A percentile compares a stretch with the other conserved stretches of the same genome.
phyloP scores from a whole-genome alignment of 2,888 invertebrate genomes.

The Meandrusa payeni region DNA sequence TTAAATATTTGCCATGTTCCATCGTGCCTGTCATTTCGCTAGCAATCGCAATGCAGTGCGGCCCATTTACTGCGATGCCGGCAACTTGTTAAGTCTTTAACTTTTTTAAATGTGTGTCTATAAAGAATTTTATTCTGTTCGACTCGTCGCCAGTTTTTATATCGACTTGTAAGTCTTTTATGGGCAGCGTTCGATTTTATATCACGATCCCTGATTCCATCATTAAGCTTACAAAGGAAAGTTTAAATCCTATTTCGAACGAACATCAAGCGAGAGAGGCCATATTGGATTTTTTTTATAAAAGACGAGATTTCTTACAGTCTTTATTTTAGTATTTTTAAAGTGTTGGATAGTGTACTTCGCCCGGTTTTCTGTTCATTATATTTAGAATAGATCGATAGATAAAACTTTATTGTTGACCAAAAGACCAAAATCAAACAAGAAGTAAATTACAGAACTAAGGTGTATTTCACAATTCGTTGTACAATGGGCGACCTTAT shows the following conservation, averaged over 20 bases:
- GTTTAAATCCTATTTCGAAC: conserved; percentile 22
- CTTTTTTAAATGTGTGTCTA: conserved; percentile 13
- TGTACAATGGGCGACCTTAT: no score
- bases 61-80: conserved; percentile 12
- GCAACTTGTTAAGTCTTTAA: conserved; percentile 21
- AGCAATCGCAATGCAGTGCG: conserved; percentile 10
- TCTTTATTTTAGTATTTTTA: conserved; percentile 15
- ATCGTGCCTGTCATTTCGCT: conserved; percentile 15
- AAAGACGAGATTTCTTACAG: conserved; percentile 15
- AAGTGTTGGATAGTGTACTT: conserved; percentile 4
- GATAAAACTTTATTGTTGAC: no score
- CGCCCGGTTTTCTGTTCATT: not conserved
- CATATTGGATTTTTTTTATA: conserved; percentile 18
- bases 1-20: conserved; percentile 3
- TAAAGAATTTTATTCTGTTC: conserved; percentile 17
- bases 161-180: conserved; percentile 15
- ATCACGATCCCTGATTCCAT: conserved; percentile 22
- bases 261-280: conserved; percentile 19
- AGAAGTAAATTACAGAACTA: no score
- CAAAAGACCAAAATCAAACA: no score
- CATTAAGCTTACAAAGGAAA: conserved; percentile 24
- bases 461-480: no score
- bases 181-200: conserved; percentile 19
- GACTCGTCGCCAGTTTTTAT: conserved; percentile 17
- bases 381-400: no score